Evolutionary conservation across 2,113 vertebrate genomes (phyloP).

Genomic region (Ptyas mucosa): DNA sequence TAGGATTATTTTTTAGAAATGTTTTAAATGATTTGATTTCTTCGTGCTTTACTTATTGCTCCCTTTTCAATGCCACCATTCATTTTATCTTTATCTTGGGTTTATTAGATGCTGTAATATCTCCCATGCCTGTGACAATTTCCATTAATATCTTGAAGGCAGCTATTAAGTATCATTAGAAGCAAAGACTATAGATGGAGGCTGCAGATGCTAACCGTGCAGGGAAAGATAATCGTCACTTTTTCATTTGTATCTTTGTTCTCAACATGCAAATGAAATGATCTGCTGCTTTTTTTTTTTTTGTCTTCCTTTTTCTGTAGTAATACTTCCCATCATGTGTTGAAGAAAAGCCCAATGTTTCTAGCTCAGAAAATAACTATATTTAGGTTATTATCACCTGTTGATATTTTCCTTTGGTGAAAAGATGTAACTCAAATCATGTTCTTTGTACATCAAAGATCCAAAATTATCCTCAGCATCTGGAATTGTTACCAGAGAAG

Average conservation of each 20-base stretch:
- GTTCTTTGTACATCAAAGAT: background rate
- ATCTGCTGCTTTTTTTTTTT: constrained; percentile 32
- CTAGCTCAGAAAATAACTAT: constrained; percentile 59
- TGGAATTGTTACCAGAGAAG: background rate
- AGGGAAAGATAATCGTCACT: constrained; percentile 75
- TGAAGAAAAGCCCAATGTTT: constrained; percentile 47
- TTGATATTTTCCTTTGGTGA: background rate
- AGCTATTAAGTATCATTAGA: constrained; percentile 82
- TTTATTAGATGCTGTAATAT: constrained; percentile 74
- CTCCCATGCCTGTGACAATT: constrained; percentile 77
- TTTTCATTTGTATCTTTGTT: constrained; percentile 78
- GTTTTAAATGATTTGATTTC: constrained; percentile 68
- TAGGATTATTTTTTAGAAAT: constrained; percentile 70
- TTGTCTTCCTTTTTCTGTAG: constrained; percentile 47
- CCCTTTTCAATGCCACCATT: constrained; percentile 25
- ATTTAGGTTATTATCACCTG: constrained; percentile 59
- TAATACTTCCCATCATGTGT: constrained; percentile 50
- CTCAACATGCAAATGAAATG: constrained; percentile 72
- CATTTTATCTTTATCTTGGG: constrained; percentile 66
- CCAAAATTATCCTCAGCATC: background rate
- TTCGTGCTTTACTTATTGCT: constrained; percentile 68
- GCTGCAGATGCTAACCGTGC: constrained; percentile 60
- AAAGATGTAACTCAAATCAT: background rate
- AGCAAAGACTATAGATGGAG: constrained; percentile 71
- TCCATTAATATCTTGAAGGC: constrained; percentile 79